phyloP scores from a whole-genome alignment of 2,113 vertebrate genomes.

The Corythoichthys intestinalis region DNA sequence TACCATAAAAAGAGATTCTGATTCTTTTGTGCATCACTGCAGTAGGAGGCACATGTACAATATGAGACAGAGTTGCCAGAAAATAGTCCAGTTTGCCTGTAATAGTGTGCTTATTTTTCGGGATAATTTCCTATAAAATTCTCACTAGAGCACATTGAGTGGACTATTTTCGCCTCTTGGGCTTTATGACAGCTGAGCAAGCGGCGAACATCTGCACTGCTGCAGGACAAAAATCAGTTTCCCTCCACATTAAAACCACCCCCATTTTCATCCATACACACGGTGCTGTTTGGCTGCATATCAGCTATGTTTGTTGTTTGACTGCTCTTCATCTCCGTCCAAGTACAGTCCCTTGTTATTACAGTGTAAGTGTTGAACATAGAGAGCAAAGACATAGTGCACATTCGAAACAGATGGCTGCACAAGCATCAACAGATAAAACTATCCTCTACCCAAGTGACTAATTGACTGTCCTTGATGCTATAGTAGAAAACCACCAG shows the following conservation, averaged over 20 bases:
- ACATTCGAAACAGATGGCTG: conserved; percentile 50
- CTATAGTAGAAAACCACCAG: conserved; percentile 4
- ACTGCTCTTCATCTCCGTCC: conserved; percentile 46
- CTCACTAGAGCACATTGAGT: conserved; percentile 24
- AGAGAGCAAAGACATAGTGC: conserved; percentile 33
- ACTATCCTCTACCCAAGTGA: conserved; percentile 17
- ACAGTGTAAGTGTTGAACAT: conserved; percentile 45
- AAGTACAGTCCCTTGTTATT: conserved; percentile 41
- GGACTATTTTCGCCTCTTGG: conserved; percentile 56
- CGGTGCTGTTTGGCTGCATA: conserved; percentile 38
- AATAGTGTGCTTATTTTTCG: conserved; percentile 22
- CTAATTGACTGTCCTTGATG: conserved; percentile 15
- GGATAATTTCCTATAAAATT: neutral
- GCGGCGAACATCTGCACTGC: conserved; percentile 71
- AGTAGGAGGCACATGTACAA: neutral
- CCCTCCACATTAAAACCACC: conserved; percentile 12
- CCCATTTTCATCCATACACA: conserved; percentile 21
- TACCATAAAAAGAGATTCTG: too few species aligned
- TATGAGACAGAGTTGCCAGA: neutral
- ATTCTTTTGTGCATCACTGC: neutral
- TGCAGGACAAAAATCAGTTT: conserved; percentile 61
- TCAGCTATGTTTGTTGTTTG: conserved; percentile 30
- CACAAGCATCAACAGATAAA: conserved; percentile 28
- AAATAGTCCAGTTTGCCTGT: conserved; percentile 22
- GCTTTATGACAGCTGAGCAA: conserved; percentile 71